phyloP scores from a whole-genome alignment of 2,113 vertebrate genomes.

The Mola mola region DNA sequence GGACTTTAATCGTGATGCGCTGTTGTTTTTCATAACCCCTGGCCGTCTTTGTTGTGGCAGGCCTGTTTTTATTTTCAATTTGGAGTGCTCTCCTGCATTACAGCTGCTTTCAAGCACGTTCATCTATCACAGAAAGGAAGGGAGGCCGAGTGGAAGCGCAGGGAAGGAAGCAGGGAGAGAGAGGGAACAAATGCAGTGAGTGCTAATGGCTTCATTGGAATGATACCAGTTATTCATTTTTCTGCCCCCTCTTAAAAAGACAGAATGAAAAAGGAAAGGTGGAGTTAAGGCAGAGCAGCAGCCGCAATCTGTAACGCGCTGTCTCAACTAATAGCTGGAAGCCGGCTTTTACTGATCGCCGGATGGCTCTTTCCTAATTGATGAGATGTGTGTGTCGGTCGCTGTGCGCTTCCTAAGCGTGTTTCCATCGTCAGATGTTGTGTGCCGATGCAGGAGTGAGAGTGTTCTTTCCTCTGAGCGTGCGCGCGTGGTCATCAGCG shows the following conservation, averaged over 20 bases:
- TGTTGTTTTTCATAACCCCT: constrained; percentile 36
- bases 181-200: constrained; percentile 49
- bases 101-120: constrained; percentile 50
- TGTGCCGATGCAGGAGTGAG: constrained; percentile 12
- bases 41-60: constrained; percentile 35
- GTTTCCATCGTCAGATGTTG: constrained; percentile 36
- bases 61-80: constrained; percentile 50
- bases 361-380: constrained; percentile 64
- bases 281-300: constrained; percentile 63
- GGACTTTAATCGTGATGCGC: constrained; percentile 8
- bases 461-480: constrained; percentile 3
- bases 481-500: constrained; percentile 8
- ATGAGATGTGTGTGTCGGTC: constrained; percentile 42
- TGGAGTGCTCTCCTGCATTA: constrained; percentile 41
- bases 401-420: constrained; percentile 2
- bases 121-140: constrained; percentile 56
- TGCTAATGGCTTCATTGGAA: constrained; percentile 82
- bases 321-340: constrained; percentile 70
- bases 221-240: constrained; percentile 79
- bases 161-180: neutral
- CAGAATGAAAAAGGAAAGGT: constrained; percentile 35
- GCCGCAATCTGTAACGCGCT: constrained; percentile 69
- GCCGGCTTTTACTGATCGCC: constrained; percentile 73
- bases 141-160: constrained; percentile 1
- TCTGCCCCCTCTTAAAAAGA: constrained; percentile 51